Evolutionary conservation across 2,888 invertebrate species (phyloP).

Genomic region (Candidula unifasciata): DNA sequence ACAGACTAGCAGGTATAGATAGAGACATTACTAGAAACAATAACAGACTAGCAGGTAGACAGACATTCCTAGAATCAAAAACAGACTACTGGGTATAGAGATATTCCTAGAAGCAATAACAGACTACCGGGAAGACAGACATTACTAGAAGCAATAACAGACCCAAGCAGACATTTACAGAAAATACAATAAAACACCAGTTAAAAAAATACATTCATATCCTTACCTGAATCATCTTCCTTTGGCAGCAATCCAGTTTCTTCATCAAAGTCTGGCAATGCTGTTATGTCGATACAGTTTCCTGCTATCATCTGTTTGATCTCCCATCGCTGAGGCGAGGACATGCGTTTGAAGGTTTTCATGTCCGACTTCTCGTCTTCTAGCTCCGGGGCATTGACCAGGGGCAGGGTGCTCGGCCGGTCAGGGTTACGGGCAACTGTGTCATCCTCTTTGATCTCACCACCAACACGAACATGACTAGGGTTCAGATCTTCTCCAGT

Average conservation of each 20-base stretch:
- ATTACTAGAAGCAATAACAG: no score
- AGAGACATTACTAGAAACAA: no score
- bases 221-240: constrained; percentile 77
- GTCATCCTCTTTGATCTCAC: constrained; percentile 78
- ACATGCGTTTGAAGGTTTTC: constrained; percentile 82
- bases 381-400: constrained; percentile 81
- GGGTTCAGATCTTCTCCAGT: constrained; percentile 97
- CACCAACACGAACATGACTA: constrained; percentile 63
- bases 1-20: no score
- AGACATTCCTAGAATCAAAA: no score
- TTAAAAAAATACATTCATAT: no score
- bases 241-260: constrained; percentile 94
- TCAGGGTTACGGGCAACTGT: constrained; percentile 88
- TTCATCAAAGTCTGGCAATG: constrained; percentile 97
- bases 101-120: no score
- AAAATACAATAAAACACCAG: no score
- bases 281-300: constrained; percentile 92
- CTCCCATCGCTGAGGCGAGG: constrained; percentile 97
- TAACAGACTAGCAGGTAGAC: no score
- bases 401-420: constrained; percentile 84
- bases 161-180: no score
- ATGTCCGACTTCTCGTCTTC: constrained; percentile 65
- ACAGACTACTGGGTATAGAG: no score
- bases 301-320: constrained; percentile 97
- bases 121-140: background rate